These are phyloP conservation scores for Gorsachius goisagi DNA, from an alignment of 2,113 vertebrate genomes.

Conservation along the genomic window DNA sequence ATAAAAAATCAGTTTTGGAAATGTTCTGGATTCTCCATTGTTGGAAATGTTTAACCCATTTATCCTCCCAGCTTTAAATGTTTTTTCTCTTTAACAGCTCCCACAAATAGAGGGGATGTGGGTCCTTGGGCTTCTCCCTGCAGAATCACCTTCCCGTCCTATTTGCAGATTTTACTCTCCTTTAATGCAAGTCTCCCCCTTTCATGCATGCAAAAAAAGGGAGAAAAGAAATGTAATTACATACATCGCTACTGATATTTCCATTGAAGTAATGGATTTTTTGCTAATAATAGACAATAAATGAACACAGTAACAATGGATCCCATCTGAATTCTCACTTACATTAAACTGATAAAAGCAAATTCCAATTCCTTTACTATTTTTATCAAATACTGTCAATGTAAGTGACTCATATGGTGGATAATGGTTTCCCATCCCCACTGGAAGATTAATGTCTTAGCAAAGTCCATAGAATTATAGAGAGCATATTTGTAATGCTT, in stretches of 20 bases:
- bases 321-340: neutral
- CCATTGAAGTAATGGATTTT: neutral
- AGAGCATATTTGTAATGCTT: neutral
- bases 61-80: neutral
- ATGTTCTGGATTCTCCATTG: neutral
- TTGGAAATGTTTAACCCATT: neutral
- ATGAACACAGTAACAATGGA: neutral
- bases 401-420: neutral
- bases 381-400: neutral
- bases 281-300: constrained; percentile 13
- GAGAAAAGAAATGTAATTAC: constrained; percentile 1
- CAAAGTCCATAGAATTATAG: neutral
- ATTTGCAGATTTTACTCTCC: neutral
- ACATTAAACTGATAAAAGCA: neutral
- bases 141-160: neutral
- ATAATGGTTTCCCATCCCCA: neutral
- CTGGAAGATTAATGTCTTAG: constrained; percentile 1
- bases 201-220: neutral
- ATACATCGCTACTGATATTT: neutral
- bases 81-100: neutral
- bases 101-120: neutral
- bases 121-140: neutral
- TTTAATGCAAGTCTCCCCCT: neutral
- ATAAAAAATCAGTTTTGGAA: neutral
- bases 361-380: neutral